Base-by-base conservation (phyloP, 2,888 invertebrate genomes). In the Tinea pellionella region DNA sequence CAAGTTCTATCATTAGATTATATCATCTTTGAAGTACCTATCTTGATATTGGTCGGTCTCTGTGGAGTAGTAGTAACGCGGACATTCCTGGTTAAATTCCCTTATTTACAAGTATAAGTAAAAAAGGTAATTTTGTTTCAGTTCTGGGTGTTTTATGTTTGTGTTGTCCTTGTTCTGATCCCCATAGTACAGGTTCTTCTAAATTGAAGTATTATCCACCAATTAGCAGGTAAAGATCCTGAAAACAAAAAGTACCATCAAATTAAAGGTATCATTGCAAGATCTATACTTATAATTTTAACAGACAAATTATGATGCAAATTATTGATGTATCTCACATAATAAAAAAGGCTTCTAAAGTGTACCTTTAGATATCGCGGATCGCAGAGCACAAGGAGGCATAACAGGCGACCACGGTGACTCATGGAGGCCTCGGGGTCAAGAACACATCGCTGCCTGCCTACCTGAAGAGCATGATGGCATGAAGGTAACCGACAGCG, bases 391-490 rank as follows among this genome's bases (percentile, higher is more conserved):
- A 47, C 47, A 47, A 47, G 47, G 47, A 47, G 47, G 47, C 47
- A 24, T 24, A 12, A 53, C 47, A 15, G 53, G 15, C 47, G 47
- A 47, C 47, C 47, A 18, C 47, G 47, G 24, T 53, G 53, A 53
- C 19, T 53, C 53, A 53, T 24, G 16, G 47, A 7, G 64, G 66
- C 64, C 65, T 71, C 68, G 78, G 73, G 86, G 84, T 86, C 85
- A 86, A 86, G 84, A 83, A 77, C 85, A 80, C 77, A 74, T 69
- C 67, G 67, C 71, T 71, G 69, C 68, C 68, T 68, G 76, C 74
- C 77, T 78, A 72, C 75, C 75, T 78, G 77, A 80, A 77, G 78
- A 77, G 76, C 67, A 57, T 11, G 53, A 24, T 53, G 53, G 53
- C 53, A 6, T 18, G 24, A 24, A 53, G 24, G 19, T 24, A 53